Evolutionary conservation across 2,113 vertebrate genomes (phyloP).

Genomic region (Ascaphus truei): DNA sequence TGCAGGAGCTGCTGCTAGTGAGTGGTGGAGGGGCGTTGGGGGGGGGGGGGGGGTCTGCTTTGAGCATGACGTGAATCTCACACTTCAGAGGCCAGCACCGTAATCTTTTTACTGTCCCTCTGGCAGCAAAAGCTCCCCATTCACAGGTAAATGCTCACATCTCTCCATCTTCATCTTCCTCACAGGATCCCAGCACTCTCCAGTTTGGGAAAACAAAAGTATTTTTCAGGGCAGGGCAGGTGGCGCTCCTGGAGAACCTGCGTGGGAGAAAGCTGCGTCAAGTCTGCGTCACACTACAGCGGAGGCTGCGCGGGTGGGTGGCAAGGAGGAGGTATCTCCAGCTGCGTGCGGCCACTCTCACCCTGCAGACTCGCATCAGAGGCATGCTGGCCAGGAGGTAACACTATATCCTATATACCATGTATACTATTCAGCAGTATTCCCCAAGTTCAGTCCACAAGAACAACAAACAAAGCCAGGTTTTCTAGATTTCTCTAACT

Average conservation of each 20-base stretch:
- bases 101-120: too few relatives aligned
- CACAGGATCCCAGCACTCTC: conserved; percentile 53
- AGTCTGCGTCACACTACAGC: conserved; percentile 62
- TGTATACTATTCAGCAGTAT: too few relatives aligned
- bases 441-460: too few relatives aligned
- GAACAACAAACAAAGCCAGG: too few relatives aligned
- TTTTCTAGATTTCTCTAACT: too few relatives aligned
- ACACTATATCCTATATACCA: too few relatives aligned
- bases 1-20: conserved; percentile 43
- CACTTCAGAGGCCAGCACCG: not conserved
- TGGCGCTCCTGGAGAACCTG: conserved; percentile 66
- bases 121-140: too few relatives aligned
- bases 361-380: conserved; percentile 48
- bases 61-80: too few relatives aligned
- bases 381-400: conserved; percentile 30
- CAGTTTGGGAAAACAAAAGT: conserved; percentile 66
- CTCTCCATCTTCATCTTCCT: too few relatives aligned
- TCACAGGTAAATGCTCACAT: too few relatives aligned
- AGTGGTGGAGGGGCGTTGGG: not conserved
- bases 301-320: conserved; percentile 64
- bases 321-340: conserved; percentile 39
- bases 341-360: conserved; percentile 33
- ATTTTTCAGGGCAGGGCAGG: conserved; percentile 65
- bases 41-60: too few relatives aligned
- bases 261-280: conserved; percentile 47